Base-by-base conservation (phyloP, 2,113 vertebrate genomes). In the Ciconia boyciana region DNA sequence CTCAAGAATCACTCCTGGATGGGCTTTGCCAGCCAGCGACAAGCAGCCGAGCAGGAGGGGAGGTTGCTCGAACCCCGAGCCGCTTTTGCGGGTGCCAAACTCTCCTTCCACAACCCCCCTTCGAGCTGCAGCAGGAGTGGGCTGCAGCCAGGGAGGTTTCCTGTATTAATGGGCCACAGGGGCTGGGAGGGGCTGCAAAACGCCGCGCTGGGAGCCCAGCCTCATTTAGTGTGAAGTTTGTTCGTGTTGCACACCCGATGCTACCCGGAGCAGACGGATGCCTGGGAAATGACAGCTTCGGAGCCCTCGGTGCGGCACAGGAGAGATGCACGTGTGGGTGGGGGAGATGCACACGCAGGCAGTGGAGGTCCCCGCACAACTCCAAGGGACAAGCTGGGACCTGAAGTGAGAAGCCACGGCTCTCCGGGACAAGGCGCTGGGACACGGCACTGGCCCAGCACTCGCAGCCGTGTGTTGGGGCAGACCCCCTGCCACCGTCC, bases 1-100 rank as follows among this genome's bases (percentile, higher is more conserved):
- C 51, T 16, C 7, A 2, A 9, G 18, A 14, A 4, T 44, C 10
- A 1, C 43, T 46, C 64, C 24, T 0, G 4, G 17, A 1, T 6
- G 57, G 65, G 29, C 18, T 83, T 57, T 21, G 19, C 57, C 31
- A 15, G 32, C 25, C 32, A 5, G 34, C 3, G 2, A 22, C 49
- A 11, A 12, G 31, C 43, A 41, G 18, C 9, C 0, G 18, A 57
- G 66, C 36, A 16, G 70, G 25, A 43, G 49, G 49, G 32, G 36
- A 16, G 31, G 41, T 6, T 16, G 17, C 48, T 43, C 2, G 5
- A 31, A 48, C 11, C 24, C 39, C 1, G 5, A 36, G 62, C 31
- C 6, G 7, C 26, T 16, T 22, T n/a, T 9, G 26, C 31, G 5
- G 1, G 11, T 21, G 34, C 28, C 52, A 39, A 52, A 52, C 6